These are phyloP conservation scores for Macrotus californicus DNA, from an alignment of 2,113 vertebrate genomes.

Conservation along the genomic window DNA sequence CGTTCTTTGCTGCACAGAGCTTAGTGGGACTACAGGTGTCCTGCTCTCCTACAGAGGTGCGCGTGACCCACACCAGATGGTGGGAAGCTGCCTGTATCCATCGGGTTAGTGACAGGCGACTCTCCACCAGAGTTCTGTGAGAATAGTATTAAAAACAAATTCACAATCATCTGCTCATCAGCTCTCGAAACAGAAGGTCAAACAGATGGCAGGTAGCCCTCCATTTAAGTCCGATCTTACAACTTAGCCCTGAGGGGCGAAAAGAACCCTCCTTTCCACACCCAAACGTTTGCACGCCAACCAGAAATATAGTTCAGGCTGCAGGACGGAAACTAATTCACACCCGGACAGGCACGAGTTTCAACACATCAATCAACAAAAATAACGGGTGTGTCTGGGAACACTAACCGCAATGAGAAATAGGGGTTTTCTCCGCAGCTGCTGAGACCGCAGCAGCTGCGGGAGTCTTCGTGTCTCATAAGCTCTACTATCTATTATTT, in stretches of 20 bases:
- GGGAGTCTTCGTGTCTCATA: no score
- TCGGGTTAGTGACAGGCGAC: not conserved
- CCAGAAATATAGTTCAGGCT: not conserved
- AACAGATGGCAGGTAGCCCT: not conserved
- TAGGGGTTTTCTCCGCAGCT: not conserved
- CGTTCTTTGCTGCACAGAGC: not conserved
- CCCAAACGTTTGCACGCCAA: not conserved
- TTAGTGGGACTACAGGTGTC: not conserved
- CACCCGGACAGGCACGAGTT: not conserved
- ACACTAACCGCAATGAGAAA: conserved; percentile 15
- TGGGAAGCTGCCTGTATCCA: no score
- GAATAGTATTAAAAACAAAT: not conserved
- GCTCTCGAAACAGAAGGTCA: not conserved
- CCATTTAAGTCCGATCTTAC: not conserved
- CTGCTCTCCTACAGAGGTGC: not conserved
- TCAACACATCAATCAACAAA: conserved; percentile 2
- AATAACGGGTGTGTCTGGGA: not conserved
- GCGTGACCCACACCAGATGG: not conserved
- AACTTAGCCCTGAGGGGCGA: not conserved
- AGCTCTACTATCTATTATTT: no score
- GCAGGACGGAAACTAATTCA: not conserved
- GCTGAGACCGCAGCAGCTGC: not conserved
- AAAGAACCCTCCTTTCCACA: not conserved
- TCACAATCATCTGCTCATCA: not conserved
- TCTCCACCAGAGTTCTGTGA: not conserved